phyloP scores from a whole-genome alignment of 2,113 vertebrate genomes.

The Charadrius vociferus region DNA sequence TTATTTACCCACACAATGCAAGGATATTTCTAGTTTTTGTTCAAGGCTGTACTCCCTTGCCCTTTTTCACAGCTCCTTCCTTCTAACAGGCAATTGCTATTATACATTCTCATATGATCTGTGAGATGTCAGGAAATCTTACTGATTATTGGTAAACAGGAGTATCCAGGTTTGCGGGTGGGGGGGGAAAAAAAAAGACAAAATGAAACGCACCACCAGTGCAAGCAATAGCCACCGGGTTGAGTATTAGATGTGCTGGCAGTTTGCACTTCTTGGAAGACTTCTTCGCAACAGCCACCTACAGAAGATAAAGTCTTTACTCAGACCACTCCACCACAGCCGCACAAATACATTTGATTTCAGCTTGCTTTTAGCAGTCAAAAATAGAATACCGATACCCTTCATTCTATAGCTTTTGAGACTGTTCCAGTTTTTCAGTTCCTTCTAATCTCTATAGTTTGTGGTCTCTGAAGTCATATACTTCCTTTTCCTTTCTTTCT shows the following conservation, averaged over 20 bases:
- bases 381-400: background rate
- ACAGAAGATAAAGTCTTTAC: background rate
- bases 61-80: background rate
- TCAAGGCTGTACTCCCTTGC: background rate
- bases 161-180: background rate
- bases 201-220: background rate
- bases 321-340: background rate
- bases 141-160: background rate
- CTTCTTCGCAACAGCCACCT: background rate
- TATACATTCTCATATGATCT: background rate
- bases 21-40: background rate
- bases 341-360: background rate
- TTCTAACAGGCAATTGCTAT: background rate
- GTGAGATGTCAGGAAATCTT: background rate
- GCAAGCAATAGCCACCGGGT: background rate
- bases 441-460: background rate
- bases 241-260: background rate
- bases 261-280: background rate
- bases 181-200: no score
- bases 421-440: constrained; percentile 31
- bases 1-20: background rate
- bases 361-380: background rate
- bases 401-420: background rate
- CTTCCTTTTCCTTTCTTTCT: constrained; percentile 9
- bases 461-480: background rate